Percentiles rank a stretch among this genome's conserved stretches.
Conservation (phyloP, 2,797 vertebrate genomes). For the Mastacembelus armatus region DNA sequence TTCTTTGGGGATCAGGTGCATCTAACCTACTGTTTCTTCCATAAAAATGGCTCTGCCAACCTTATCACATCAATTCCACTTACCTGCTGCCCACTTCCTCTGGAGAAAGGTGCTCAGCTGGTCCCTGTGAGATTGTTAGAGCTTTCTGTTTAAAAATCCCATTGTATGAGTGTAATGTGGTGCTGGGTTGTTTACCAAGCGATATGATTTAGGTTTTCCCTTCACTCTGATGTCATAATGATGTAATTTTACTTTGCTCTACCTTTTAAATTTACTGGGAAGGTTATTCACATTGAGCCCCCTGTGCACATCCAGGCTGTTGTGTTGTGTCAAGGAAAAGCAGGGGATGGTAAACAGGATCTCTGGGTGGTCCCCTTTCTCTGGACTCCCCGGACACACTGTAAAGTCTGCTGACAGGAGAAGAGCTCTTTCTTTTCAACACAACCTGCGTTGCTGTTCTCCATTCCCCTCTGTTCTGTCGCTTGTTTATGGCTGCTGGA, state of each 20-base stretch:
- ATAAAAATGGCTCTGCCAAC: conserved; percentile 32
- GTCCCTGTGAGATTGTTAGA: conserved; percentile 26
- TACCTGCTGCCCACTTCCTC: conserved; percentile 17
- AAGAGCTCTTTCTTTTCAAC: conserved; percentile 67
- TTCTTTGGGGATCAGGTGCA: conserved; percentile 66
- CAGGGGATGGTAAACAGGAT: conserved; percentile 70
- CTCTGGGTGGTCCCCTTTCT: conserved; percentile 77
- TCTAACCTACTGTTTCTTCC: conserved; percentile 5
- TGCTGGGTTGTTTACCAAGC: conserved; percentile 34
- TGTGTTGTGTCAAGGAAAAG: conserved; percentile 59
- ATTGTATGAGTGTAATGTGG: conserved; percentile 7
- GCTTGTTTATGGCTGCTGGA: conserved; percentile 67
- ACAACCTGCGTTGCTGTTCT: conserved; percentile 59
- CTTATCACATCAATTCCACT: conserved; percentile 30
- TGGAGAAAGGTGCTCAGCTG: conserved; percentile 58
- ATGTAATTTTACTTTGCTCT: conserved; percentile 45
- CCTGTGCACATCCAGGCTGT: conserved; percentile 40
- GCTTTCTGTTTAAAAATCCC: conserved; percentile 25
- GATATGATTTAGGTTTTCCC: conserved; percentile 33
- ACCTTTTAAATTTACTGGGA: conserved; percentile 30
- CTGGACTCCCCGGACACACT: conserved; percentile 57
- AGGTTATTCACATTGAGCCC: conserved; percentile 44
- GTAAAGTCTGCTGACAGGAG: conserved; percentile 73
- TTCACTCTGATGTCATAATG: conserved; percentile 36
- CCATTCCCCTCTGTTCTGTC: conserved; percentile 56